These are phyloP conservation scores for Cynodonichthys magdalenae DNA, from an alignment of 2,797 vertebrate genomes.

Conservation along the genomic window DNA sequence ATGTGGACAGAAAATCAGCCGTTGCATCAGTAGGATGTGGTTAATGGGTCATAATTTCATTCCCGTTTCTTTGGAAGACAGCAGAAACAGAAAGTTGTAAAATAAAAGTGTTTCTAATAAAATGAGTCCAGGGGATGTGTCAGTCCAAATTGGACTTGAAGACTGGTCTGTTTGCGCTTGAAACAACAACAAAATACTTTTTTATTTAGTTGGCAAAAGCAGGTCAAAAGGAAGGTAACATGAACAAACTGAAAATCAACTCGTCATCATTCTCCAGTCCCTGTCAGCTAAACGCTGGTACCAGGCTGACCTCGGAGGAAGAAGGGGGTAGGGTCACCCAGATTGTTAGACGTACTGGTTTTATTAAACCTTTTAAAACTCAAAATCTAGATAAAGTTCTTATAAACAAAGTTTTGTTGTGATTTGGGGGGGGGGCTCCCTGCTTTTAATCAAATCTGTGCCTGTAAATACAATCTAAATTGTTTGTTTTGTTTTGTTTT, in stretches of 20 bases:
- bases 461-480: background rate
- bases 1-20: background rate
- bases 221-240: background rate
- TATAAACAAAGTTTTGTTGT: too few relatives aligned
- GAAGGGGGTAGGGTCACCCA: background rate
- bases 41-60: background rate
- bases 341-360: background rate
- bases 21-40: background rate
- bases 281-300: background rate
- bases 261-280: background rate
- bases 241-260: background rate
- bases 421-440: too few relatives aligned
- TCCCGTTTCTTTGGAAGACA: background rate
- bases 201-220: background rate
- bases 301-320: background rate
- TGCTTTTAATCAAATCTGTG: background rate
- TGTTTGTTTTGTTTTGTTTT: background rate
- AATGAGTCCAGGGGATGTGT: background rate
- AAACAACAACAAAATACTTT: background rate
- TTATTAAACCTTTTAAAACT: background rate
- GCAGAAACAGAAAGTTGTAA: background rate
- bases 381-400: background rate
- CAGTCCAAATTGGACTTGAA: background rate
- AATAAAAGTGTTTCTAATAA: background rate
- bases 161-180: background rate